These are phyloP conservation scores for Esperia sulphurella DNA, from an alignment of 2,888 invertebrate genomes.

Conservation along the genomic window DNA sequence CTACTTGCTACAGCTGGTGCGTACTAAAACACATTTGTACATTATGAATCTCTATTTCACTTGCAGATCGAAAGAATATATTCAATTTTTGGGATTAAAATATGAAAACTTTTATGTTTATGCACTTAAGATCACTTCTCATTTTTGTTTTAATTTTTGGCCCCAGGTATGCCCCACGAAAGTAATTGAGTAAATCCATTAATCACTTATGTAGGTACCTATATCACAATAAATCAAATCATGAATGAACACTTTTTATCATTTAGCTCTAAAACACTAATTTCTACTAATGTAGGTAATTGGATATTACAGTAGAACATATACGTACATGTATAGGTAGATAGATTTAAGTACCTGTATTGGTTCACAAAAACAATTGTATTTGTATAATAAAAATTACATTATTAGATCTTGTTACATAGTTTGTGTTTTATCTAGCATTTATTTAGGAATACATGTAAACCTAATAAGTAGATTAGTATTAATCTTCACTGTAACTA, in stretches of 20 bases:
- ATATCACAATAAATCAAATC: no score
- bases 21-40: constrained; percentile 1
- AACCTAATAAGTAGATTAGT: no score
- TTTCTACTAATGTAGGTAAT: background rate
- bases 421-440: background rate
- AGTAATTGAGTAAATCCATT: background rate
- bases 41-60: constrained; percentile 20
- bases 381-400: background rate
- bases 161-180: constrained; percentile 26
- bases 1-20: background rate
- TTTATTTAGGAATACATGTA: background rate
- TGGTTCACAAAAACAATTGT: background rate
- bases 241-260: no score
- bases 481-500: no score
- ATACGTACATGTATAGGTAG: no score
- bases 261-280: background rate
- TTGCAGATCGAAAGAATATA: constrained; percentile 33
- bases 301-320: no score
- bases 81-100: constrained; percentile 29
- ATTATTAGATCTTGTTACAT: background rate
- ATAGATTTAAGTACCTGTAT: background rate
- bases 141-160: constrained; percentile 27
- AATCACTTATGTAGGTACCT: background rate
- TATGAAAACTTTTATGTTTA: constrained; percentile 20
- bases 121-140: constrained; percentile 16